Percentiles rank a stretch among this genome's conserved stretches.
phyloP scores from a whole-genome alignment of 2,888 invertebrate genomes.

The Tethea ocularis region DNA sequence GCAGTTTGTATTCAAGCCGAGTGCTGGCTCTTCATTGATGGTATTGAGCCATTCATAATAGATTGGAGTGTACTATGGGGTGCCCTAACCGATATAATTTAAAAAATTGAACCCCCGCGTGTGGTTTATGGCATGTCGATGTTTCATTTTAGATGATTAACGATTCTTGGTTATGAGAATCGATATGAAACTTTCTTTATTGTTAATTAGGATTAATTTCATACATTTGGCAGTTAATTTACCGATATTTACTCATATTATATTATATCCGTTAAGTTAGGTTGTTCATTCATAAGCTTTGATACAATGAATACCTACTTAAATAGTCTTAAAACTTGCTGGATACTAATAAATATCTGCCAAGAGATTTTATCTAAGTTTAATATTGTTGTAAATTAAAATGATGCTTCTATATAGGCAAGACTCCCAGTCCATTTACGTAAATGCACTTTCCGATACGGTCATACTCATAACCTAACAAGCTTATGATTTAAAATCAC shows the following conservation, averaged over 20 bases:
- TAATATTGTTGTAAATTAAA: neutral
- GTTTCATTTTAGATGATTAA: conserved; percentile 23
- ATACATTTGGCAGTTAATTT: neutral
- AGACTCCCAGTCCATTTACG: neutral
- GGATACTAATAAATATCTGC: too few species aligned
- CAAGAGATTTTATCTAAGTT: too few species aligned
- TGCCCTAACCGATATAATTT: conserved; percentile 37
- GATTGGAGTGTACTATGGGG: conserved; percentile 40
- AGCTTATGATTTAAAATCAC: conserved; percentile 65
- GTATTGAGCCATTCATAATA: conserved; percentile 65
- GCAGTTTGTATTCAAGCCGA: conserved; percentile 70
- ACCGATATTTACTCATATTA: too few species aligned
- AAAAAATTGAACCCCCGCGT: conserved; percentile 28
- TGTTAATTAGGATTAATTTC: neutral
- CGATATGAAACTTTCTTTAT: too few species aligned
- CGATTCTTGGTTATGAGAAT: conserved; percentile 23
- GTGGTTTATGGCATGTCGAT: conserved; percentile 32
- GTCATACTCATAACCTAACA: conserved; percentile 46
- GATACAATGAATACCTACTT: too few species aligned
- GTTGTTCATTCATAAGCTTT: too few species aligned
- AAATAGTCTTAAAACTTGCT: too few species aligned
- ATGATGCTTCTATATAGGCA: neutral
- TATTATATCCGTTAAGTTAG: too few species aligned
- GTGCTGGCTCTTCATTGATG: conserved; percentile 52
- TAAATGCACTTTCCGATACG: conserved; percentile 24